Base-by-base conservation (phyloP, 2,113 vertebrate genomes). In the Dasyurus viverrinus region DNA sequence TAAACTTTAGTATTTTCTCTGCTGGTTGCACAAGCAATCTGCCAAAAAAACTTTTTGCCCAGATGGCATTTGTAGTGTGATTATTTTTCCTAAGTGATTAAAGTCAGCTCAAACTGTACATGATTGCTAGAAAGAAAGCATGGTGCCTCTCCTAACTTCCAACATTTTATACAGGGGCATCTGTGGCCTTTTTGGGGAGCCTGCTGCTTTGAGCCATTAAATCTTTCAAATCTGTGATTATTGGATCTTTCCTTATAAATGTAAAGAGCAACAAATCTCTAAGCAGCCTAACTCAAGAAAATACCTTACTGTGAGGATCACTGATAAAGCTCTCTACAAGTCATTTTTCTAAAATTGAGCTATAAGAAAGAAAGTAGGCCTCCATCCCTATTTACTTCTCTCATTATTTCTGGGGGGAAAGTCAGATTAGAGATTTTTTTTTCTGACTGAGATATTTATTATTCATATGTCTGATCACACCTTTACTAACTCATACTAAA, bases 81-180 rank as follows among this genome's bases (percentile, higher is more conserved):
- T 91, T 92, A 14, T 90, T 92, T 93, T 84, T 84, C 93, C 92
- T 92, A 96, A 92, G 54, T 89, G 91, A 92, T 93, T 96, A 91
- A 94, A 95, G 92, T 96, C 91, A 95, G 30, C 76, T 68, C 14
- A 0, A 42, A 90, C 93, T 8, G 3, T 93, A 91, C 16, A 92
- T 89, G 94, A 91, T 95, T 96, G 26, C 48, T 93, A 12, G 16
- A 95, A 91, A 95, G 90, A 93, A 92, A 91, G 26, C 26, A 53
- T 91, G 90, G 54, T 25, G 2, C 52, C 52, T 76, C 57, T 95
- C 25, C 84, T 42, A 84, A 54, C 26, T 95, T 54, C 54, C 54
- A 55, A 3, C 24, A n/a, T 22, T 22, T 8, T 55, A 42, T 8
- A 47, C 53, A 42, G 91, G 54, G 68, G 68, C 68, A 84, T 84